These are phyloP conservation scores for Peromyscus attwateri DNA, from an alignment of 2,797 vertebrate species.

Conservation along the genomic window DNA sequence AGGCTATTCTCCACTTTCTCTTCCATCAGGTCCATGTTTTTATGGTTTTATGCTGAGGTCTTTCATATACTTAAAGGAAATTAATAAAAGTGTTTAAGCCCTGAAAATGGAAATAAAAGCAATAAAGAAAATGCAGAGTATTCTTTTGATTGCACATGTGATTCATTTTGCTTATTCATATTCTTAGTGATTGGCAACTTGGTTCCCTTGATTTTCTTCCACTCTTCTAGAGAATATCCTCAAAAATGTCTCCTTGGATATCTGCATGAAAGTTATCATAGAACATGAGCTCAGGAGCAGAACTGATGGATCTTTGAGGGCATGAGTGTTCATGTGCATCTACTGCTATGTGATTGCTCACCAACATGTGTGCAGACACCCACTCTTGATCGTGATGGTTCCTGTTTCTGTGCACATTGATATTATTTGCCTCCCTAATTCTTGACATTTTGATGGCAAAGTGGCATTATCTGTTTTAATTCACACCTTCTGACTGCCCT, in stretches of 20 bases:
- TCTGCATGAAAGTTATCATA: neutral
- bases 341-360: neutral
- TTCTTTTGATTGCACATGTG: neutral
- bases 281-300: neutral
- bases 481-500: neutral
- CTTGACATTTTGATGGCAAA: neutral
- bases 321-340: neutral
- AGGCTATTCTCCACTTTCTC: neutral
- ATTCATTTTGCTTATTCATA: constrained; percentile 41
- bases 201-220: constrained; percentile 15
- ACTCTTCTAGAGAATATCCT: neutral
- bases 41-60: neutral
- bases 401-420: neutral
- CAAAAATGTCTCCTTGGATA: neutral
- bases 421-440: neutral
- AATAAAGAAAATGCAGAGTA: neutral
- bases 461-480: neutral
- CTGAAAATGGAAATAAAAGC: neutral
- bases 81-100: neutral
- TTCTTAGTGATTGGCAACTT: neutral
- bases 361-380: neutral
- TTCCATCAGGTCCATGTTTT: neutral
- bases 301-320: neutral
- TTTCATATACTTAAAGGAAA: neutral
- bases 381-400: neutral